phyloP scores from a whole-genome alignment of 2,797 vertebrate species.

The Dallia pectoralis region DNA sequence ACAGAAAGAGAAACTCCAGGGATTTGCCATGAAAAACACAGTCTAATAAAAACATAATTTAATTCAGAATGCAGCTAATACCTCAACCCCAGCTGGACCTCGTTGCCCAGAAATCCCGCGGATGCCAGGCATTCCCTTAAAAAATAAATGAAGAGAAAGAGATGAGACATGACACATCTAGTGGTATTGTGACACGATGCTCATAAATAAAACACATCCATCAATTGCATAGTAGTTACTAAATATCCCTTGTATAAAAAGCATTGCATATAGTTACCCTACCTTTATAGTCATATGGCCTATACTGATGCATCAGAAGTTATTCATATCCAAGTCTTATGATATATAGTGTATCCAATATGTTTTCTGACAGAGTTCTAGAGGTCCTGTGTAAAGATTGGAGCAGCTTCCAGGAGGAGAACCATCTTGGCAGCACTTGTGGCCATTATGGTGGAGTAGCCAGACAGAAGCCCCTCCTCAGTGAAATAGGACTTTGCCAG shows the following conservation, averaged over 20 bases:
- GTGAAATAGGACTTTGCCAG: too few relatives aligned
- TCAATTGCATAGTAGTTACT: not conserved
- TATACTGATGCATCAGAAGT: not conserved
- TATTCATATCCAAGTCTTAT: not conserved
- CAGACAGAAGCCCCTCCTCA: too few relatives aligned
- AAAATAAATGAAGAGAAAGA: conserved; percentile 31
- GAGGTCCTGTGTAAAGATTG: too few relatives aligned
- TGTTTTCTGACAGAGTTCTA: not conserved
- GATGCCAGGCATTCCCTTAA: conserved; percentile 84
- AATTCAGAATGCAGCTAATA: conserved; percentile 51
- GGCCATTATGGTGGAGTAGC: too few relatives aligned
- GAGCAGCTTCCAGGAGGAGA: too few relatives aligned
- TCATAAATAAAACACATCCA: not conserved
- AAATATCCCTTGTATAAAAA: too few relatives aligned
- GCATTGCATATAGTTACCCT: too few relatives aligned
- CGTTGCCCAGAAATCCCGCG: conserved; percentile 81
- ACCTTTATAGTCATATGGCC: too few relatives aligned
- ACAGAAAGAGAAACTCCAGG: conserved; percentile 4
- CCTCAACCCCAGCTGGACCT: conserved; percentile 83
- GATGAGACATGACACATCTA: not conserved
- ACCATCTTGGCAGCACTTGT: too few relatives aligned
- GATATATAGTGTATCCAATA: not conserved
- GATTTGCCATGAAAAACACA: not conserved
- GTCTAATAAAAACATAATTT: not conserved
- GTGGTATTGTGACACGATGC: too few relatives aligned